phyloP scores from a whole-genome alignment of 2,797 vertebrate genomes.

The Anabas testudineus region DNA sequence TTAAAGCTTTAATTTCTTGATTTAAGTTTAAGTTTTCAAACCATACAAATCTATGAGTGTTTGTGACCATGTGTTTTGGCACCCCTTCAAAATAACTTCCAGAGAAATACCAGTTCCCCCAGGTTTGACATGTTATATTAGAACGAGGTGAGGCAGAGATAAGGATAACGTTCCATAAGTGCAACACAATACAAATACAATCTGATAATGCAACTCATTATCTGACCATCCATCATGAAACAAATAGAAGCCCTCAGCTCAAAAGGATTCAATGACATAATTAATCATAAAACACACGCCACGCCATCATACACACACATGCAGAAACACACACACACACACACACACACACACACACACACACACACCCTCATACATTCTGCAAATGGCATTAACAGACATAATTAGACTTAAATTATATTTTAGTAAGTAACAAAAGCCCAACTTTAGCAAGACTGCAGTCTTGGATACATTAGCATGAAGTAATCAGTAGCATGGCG shows the following conservation, averaged over 20 bases:
- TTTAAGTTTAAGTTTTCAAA: no score
- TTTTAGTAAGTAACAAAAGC: constrained; percentile 18
- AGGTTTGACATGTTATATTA: constrained; percentile 33
- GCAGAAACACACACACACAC: background rate
- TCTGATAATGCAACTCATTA: constrained; percentile 67
- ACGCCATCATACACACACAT: background rate
- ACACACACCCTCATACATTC: constrained; percentile 44
- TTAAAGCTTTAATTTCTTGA: no score
- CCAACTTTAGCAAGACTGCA: background rate
- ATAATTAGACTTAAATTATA: no score
- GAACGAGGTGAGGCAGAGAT: constrained; percentile 41
- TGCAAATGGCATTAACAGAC: constrained; percentile 26
- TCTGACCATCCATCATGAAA: constrained; percentile 66
- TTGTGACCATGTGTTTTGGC: background rate
- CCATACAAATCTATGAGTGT: background rate
- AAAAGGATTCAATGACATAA: constrained; percentile 60
- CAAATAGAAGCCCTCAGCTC: constrained; percentile 64
- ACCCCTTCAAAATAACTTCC: background rate
- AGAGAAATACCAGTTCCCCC: constrained; percentile 32
- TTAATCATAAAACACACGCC: constrained; percentile 60
- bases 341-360: background rate
- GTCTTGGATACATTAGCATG: background rate
- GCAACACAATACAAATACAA: constrained; percentile 58
- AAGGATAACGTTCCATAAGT: constrained; percentile 51
- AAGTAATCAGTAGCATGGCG: background rate